Conservation (phyloP, 2,113 vertebrate species). For the Daboia siamensis region DNA sequence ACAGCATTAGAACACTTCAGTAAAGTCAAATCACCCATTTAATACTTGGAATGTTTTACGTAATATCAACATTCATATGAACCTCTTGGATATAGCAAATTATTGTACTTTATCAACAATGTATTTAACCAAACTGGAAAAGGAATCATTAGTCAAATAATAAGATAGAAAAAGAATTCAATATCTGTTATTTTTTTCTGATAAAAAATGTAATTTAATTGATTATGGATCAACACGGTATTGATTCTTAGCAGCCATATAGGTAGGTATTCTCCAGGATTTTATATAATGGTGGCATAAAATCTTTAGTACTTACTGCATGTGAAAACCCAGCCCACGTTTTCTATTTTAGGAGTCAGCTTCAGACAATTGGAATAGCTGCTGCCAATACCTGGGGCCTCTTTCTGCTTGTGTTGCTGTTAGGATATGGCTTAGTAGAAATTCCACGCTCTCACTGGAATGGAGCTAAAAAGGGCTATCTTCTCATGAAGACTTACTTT, state of each 20-base stretch:
- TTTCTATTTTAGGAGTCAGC: slow-evolving; percentile 73
- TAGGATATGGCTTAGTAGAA: slow-evolving; percentile 92
- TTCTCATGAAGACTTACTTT: slow-evolving; percentile 88
- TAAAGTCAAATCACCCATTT: neutral
- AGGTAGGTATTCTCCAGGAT: neutral
- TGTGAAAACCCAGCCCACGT: neutral
- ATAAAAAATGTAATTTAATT: neutral
- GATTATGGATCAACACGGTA: neutral
- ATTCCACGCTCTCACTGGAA: slow-evolving; percentile 92
- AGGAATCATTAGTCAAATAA: neutral
- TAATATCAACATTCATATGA: neutral
- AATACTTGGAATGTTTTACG: neutral
- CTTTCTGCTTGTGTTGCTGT: slow-evolving; percentile 87
- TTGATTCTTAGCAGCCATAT: neutral
- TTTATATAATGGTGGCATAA: neutral
- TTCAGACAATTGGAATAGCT: slow-evolving; percentile 89
- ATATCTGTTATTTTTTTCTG: neutral
- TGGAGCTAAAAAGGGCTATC: slow-evolving; percentile 79
- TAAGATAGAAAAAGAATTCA: neutral
- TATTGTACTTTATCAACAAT: neutral
- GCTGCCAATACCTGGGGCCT: slow-evolving; percentile 95
- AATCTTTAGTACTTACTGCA: neutral
- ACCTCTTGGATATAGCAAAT: neutral
- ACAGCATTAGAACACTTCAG: neutral
- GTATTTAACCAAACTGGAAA: neutral